phyloP scores from a whole-genome alignment of 2,113 vertebrate genomes.

The Columba livia region DNA sequence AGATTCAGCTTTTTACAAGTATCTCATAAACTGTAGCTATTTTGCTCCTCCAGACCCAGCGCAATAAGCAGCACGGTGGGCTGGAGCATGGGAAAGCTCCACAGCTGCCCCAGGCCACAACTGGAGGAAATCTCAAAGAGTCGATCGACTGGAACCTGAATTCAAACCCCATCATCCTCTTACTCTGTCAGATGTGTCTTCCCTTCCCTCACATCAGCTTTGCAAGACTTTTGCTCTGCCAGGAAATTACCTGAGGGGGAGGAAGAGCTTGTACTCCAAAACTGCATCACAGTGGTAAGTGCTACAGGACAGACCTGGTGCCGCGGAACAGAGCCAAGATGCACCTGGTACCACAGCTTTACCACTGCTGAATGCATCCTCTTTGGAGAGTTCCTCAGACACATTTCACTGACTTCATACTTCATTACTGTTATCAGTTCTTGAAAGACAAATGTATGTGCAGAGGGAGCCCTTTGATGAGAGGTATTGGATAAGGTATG shows the following conservation, averaged over 20 bases:
- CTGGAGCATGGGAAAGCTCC: background rate
- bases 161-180: background rate
- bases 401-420: background rate
- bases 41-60: background rate
- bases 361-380: background rate
- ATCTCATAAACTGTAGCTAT: background rate
- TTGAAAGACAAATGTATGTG: background rate
- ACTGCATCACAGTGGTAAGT: background rate
- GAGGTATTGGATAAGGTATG: background rate
- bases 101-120: background rate
- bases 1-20: background rate
- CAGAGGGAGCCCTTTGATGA: background rate
- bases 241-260: background rate
- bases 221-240: background rate
- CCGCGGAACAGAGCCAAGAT: no score
- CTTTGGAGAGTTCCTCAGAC: background rate
- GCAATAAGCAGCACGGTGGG: background rate
- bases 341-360: accelerated
- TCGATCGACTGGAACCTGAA: background rate
- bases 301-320: no score
- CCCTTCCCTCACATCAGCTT: background rate
- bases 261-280: background rate
- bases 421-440: background rate
- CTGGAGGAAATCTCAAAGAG: no score
- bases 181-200: accelerated